A percentile compares a stretch with the other conserved stretches of the same genome.
Evolutionary conservation across 30 jellyfish, hydroid and myxozoan species (phyloP).

Genomic region (Chironex yamaguchii): DNA sequence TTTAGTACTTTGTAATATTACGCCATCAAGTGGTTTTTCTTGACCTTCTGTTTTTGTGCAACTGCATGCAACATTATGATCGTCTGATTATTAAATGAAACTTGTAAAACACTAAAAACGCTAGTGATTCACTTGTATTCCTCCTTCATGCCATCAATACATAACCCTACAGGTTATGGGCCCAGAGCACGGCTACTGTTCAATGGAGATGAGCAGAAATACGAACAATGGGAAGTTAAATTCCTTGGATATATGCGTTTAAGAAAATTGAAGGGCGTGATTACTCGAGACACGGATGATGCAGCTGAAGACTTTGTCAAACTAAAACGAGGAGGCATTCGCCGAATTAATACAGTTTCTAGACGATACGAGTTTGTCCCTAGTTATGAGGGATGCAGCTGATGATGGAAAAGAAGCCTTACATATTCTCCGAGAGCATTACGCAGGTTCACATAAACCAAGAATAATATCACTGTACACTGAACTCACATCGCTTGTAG

Average conservation of each 20-base stretch:
- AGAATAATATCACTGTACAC: slow-evolving; percentile 31
- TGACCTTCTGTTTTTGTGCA: background rate
- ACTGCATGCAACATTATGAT: no score
- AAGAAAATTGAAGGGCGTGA: background rate
- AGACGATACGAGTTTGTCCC: slow-evolving; percentile 53
- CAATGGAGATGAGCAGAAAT: slow-evolving; percentile 56
- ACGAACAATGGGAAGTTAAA: slow-evolving; percentile 38
- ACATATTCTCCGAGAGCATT: slow-evolving; percentile 44
- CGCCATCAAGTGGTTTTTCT: no score
- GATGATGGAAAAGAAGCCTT: slow-evolving; percentile 64
- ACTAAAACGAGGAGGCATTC: slow-evolving; percentile 17
- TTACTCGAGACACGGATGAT: no score
- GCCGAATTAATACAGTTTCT: slow-evolving; percentile 53
- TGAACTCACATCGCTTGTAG: slow-evolving; percentile 43
- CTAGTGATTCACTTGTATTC: no score
- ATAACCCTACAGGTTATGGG: slow-evolving; percentile 64
- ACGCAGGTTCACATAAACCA: slow-evolving; percentile 57
- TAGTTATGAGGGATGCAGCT: slow-evolving; percentile 55
- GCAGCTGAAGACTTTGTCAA: slow-evolving; percentile 10
- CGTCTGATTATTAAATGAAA: no score
- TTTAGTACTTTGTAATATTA: no score
- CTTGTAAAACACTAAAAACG: no score
- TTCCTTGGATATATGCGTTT: background rate
- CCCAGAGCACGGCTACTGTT: slow-evolving; percentile 43
- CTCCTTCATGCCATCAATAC: no score